These are phyloP conservation scores for Anniella stebbinsi DNA, from an alignment of 2,797 vertebrate species.

Conservation along the genomic window DNA sequence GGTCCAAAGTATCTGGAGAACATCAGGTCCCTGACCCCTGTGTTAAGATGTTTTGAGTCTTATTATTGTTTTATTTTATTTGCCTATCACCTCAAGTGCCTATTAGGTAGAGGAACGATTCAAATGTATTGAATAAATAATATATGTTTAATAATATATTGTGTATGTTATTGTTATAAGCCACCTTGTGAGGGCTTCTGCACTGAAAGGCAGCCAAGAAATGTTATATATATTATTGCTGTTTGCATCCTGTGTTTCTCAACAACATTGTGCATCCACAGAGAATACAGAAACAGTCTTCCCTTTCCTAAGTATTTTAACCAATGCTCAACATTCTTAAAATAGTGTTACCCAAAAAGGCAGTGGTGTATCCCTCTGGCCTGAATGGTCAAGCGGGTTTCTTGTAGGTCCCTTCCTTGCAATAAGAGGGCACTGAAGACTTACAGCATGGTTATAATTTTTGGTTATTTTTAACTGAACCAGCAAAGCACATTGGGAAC, in stretches of 20 bases:
- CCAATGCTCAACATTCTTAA: neutral
- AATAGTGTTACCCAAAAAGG: neutral
- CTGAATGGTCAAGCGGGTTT: neutral
- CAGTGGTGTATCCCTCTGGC: neutral
- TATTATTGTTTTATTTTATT: neutral
- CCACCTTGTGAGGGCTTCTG: no score
- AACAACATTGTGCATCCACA: neutral
- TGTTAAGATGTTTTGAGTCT: neutral
- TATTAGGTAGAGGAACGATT: neutral
- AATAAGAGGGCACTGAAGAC: neutral
- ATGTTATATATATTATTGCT: no score
- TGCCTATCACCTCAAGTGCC: neutral
- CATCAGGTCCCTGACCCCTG: no score
- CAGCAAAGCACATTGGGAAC: neutral
- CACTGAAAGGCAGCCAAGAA: no score
- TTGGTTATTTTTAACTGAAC: neutral
- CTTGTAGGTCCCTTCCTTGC: neutral
- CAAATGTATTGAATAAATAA: neutral
- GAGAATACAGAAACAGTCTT: neutral
- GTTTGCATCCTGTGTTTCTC: neutral
- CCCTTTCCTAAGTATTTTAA: neutral
- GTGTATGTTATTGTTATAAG: no score
- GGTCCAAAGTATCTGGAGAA: no score
- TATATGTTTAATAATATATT: no score
- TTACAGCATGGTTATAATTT: neutral